phyloP scores from a whole-genome alignment of 1,140 invertebrate species.

The Pseudomyrmex sp. region DNA sequence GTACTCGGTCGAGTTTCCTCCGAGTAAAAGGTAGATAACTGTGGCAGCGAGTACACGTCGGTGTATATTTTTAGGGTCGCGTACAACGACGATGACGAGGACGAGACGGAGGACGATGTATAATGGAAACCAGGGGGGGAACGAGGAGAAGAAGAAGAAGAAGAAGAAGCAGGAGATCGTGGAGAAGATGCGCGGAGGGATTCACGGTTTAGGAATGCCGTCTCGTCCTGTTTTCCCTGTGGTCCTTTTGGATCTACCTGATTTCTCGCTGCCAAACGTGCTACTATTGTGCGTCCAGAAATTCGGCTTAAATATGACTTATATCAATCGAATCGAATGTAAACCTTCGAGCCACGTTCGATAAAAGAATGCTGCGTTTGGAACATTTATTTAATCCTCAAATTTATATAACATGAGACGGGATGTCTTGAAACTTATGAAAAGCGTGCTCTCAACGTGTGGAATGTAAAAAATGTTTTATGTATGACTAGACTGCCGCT shows the following conservation, averaged over 20 bases:
- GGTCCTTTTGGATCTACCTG: conserved; percentile 38
- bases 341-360: neutral
- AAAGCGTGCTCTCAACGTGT: neutral
- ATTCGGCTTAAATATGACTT: conserved; percentile 25
- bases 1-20: conserved; percentile 50
- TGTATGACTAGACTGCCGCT: neutral
- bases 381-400: neutral
- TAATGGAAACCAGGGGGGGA: neutral
- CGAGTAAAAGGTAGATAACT: conserved; percentile 48
- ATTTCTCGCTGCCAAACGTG: neutral
- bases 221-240: conserved; percentile 40
- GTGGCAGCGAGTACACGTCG: conserved; percentile 35
- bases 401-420: neutral
- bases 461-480: conserved; percentile 12
- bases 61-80: conserved; percentile 62
- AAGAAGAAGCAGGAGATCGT: neutral
- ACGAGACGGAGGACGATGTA: neutral
- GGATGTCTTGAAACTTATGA: no score
- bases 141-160: conserved; percentile 1
- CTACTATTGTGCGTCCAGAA: conserved; percentile 50
- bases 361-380: neutral
- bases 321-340: neutral
- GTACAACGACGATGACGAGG: conserved; percentile 1
- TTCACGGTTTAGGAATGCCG: conserved; percentile 74
- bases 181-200: conserved; percentile 8